Evolutionary conservation across 2,797 vertebrate species (phyloP).

Genomic region (Falco cherrug): DNA sequence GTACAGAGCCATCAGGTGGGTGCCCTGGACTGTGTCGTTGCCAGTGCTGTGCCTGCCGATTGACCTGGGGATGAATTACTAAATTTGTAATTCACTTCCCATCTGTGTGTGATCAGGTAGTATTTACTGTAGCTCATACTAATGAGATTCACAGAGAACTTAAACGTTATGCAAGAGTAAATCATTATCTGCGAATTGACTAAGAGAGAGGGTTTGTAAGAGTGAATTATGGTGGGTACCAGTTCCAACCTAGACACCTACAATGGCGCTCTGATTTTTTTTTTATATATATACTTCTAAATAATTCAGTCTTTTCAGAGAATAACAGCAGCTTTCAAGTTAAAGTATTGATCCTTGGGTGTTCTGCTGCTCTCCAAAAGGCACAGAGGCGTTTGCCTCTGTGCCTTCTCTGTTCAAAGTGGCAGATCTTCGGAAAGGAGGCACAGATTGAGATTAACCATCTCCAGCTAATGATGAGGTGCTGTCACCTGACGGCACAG

Average conservation of each 20-base stretch:
- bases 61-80: background rate
- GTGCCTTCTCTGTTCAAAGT: background rate
- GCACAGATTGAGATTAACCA: background rate
- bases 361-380: background rate
- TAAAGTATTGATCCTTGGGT: background rate
- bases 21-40: too few species aligned
- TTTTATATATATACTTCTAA: background rate
- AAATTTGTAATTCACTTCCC: background rate
- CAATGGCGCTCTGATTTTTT: background rate
- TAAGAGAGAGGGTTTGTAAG: background rate
- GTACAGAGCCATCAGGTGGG: background rate
- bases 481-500: background rate
- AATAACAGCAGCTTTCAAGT: constrained; percentile 2
- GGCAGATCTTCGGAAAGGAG: background rate
- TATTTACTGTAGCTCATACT: background rate
- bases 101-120: background rate
- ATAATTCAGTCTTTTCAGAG: background rate
- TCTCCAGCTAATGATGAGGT: background rate
- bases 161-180: background rate
- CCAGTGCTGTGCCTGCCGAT: background rate
- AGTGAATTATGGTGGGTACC: background rate
- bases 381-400: background rate
- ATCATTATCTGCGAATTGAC: background rate
- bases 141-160: background rate
- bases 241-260: background rate